Evolutionary conservation across 2,888 invertebrate species (phyloP).

Genomic region (Charanyca ferruginea): DNA sequence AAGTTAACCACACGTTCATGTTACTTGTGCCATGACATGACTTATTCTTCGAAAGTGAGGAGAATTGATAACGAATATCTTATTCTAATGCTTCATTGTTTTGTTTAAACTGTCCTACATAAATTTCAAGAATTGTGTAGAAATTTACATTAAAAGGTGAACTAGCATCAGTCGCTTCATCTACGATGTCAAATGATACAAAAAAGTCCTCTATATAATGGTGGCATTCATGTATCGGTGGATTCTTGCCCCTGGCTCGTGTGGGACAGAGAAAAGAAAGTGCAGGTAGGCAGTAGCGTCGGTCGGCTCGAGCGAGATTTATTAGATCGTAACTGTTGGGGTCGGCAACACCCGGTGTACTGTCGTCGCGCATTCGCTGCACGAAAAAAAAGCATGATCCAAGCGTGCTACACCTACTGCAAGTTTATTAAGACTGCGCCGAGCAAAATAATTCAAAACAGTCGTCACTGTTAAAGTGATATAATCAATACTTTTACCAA

Average conservation of each 20-base stretch:
- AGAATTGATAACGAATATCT: conserved; percentile 59
- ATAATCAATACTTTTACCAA: too few species aligned
- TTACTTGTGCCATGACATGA: conserved; percentile 52
- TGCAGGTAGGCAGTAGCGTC: conserved; percentile 85
- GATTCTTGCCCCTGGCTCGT: conserved; percentile 75
- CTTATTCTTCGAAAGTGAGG: conserved; percentile 52
- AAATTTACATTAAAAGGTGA: conserved; percentile 44
- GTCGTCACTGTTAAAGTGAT: too few species aligned
- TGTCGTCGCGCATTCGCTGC: conserved; percentile 75
- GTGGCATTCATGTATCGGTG: conserved; percentile 76
- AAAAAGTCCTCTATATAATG: conserved; percentile 75
- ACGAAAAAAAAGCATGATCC: conserved; percentile 66
- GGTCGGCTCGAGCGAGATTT: conserved; percentile 82
- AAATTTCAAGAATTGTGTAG: conserved; percentile 50
- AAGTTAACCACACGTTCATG: conserved; percentile 55
- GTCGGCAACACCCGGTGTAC: conserved; percentile 80
- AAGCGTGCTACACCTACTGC: conserved; percentile 31
- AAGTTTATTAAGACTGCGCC: conserved; percentile 42
- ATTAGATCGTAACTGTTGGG: conserved; percentile 89
- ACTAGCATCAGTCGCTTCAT: conserved; percentile 51
- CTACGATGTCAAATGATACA: conserved; percentile 71
- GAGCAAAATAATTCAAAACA: too few species aligned
- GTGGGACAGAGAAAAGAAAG: conserved; percentile 89
- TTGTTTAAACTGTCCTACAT: conserved; percentile 57
- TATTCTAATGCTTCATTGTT: conserved; percentile 60